A percentile compares a stretch with the other conserved stretches of the same genome.
Evolutionary conservation across 2,888 invertebrate genomes (phyloP).

Genomic region (Agrotis puta): DNA sequence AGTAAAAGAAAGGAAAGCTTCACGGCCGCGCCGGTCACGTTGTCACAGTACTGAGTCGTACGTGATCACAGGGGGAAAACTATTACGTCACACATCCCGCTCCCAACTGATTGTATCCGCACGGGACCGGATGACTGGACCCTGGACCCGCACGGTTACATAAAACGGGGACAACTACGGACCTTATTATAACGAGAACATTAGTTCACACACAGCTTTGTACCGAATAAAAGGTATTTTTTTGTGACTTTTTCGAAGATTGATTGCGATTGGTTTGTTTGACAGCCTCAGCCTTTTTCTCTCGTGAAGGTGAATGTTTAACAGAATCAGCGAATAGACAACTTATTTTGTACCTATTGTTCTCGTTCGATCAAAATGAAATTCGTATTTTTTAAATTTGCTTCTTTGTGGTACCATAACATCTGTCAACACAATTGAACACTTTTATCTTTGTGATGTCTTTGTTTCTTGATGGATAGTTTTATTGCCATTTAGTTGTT

Average conservation of each 20-base stretch:
- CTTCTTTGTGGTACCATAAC: neutral
- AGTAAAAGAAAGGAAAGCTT: conserved; percentile 43
- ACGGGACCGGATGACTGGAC: conserved; percentile 27
- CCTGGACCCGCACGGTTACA: conserved; percentile 16
- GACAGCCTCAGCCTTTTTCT: conserved; percentile 36
- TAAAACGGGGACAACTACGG: conserved; percentile 32
- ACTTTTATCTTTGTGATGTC: neutral
- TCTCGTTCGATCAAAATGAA: conserved; percentile 23
- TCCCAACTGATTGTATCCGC: conserved; percentile 50
- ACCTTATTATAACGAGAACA: conserved; percentile 45
- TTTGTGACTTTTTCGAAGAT: conserved; percentile 42
- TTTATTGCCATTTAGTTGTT: neutral
- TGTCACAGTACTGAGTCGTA: conserved; percentile 53
- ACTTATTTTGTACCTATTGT: conserved; percentile 28
- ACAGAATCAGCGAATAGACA: conserved; percentile 6
- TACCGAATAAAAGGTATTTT: conserved; percentile 29
- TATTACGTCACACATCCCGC: conserved; percentile 53
- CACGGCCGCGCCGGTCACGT: conserved; percentile 47
- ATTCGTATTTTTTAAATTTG: conserved; percentile 2
- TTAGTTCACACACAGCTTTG: conserved; percentile 47
- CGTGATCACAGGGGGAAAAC: conserved; percentile 56
- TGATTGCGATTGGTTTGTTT: conserved; percentile 41
- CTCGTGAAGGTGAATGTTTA: conserved; percentile 30
- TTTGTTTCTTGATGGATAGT: neutral
- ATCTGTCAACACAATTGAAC: neutral